Evolutionary conservation across 2,113 vertebrate species (phyloP).

Genomic region (Macaca mulatta): DNA sequence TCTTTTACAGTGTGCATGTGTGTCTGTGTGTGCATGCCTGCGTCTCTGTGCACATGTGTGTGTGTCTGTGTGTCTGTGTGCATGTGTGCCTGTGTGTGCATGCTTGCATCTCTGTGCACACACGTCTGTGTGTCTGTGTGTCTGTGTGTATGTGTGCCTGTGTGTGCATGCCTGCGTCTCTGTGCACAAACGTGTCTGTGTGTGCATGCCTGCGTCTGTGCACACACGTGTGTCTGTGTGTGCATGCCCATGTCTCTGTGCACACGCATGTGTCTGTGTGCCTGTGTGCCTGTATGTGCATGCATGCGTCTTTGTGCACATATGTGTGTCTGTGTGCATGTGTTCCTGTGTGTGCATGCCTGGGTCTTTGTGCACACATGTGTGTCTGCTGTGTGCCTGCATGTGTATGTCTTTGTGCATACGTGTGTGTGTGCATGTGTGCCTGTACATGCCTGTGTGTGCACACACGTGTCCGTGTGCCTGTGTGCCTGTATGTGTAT

Average conservation of each 20-base stretch:
- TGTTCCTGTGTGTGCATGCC: too few species aligned
- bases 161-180: neutral
- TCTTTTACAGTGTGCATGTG: neutral
- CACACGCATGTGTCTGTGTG: too few species aligned
- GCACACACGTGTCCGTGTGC: neutral
- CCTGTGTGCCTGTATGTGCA: too few species aligned
- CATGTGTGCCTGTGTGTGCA: neutral
- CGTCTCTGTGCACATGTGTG: accelerated
- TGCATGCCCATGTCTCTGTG: too few species aligned
- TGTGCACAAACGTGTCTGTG: neutral
- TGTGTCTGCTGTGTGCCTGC: neutral
- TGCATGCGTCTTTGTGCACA: neutral
- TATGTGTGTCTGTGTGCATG: neutral
- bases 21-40: neutral
- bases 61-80: too few species aligned
- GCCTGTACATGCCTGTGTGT: neutral
- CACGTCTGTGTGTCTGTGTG: too few species aligned
- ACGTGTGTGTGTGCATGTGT: neutral
- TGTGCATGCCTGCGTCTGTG: too few species aligned
- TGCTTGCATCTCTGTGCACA: accelerated
- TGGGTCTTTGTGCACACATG: neutral
- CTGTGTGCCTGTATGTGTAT: neutral
- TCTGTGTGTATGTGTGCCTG: too few species aligned
- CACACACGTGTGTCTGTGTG: too few species aligned
- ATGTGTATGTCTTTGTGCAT: neutral